Percentiles rank a stretch among this genome's conserved stretches.
phyloP scores from a whole-genome alignment of 2,797 vertebrate genomes.

The Rhabdophis nuchalis region DNA sequence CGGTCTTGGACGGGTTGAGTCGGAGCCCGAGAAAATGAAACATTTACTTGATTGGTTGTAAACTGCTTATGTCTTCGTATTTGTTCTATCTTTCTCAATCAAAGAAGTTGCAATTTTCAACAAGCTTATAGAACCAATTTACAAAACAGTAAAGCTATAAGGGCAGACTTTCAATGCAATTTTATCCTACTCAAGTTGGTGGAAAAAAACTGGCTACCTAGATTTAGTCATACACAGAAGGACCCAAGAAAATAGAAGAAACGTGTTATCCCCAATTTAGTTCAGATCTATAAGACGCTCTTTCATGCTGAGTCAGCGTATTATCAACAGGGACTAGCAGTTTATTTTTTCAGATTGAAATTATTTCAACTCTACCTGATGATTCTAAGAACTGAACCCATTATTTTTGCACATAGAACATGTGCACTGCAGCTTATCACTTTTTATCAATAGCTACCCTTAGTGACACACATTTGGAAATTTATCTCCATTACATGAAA shows the following conservation, averaged over 20 bases:
- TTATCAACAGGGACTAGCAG: neutral
- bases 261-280: neutral
- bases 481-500: neutral
- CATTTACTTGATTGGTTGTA: constrained; percentile 1
- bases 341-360: neutral
- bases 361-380: neutral
- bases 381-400: neutral
- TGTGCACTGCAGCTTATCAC: no score
- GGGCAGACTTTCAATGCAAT: neutral
- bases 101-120: neutral
- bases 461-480: neutral
- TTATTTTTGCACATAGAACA: neutral
- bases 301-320: neutral
- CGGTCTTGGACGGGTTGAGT: no score
- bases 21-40: no score
- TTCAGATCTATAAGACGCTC: neutral
- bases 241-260: neutral
- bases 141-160: neutral
- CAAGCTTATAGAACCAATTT: neutral
- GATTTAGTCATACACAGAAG: neutral
- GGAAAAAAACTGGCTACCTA: neutral
- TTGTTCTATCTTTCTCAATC: neutral
- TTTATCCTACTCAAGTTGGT: neutral
- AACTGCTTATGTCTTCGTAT: neutral
- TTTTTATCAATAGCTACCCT: neutral